Conservation (phyloP, 2,113 vertebrate genomes). For the Chaetops frenatus region DNA sequence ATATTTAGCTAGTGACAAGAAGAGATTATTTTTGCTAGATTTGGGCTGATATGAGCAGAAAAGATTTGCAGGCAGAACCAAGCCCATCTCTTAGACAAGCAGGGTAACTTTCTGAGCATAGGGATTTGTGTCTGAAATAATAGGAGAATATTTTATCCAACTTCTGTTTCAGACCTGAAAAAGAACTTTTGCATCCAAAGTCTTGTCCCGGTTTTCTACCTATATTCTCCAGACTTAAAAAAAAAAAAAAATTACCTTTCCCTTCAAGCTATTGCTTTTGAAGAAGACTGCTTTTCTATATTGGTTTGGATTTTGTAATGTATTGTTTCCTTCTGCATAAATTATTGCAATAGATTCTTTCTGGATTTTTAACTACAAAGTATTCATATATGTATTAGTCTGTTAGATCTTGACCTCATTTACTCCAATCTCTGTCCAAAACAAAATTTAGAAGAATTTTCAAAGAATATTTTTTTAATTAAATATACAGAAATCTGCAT, state of each 20-base stretch:
- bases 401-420: background rate
- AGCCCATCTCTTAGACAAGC: background rate
- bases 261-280: background rate
- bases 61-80: background rate
- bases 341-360: background rate
- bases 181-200: background rate
- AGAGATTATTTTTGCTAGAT: constrained; percentile 14
- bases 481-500: background rate
- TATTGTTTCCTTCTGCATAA: background rate
- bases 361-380: background rate
- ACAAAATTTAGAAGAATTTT: background rate
- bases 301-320: background rate
- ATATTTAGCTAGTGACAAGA: background rate
- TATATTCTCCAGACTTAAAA: background rate
- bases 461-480: background rate
- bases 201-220: background rate
- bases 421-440: background rate
- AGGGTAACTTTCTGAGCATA: background rate
- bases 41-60: background rate
- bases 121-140: background rate
- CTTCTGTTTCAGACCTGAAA: background rate
- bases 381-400: background rate
- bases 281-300: background rate
- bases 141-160: background rate
- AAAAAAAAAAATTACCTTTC: background rate